Base-by-base conservation (phyloP, 1,140 invertebrate species). In the Philaenus spumarius region DNA sequence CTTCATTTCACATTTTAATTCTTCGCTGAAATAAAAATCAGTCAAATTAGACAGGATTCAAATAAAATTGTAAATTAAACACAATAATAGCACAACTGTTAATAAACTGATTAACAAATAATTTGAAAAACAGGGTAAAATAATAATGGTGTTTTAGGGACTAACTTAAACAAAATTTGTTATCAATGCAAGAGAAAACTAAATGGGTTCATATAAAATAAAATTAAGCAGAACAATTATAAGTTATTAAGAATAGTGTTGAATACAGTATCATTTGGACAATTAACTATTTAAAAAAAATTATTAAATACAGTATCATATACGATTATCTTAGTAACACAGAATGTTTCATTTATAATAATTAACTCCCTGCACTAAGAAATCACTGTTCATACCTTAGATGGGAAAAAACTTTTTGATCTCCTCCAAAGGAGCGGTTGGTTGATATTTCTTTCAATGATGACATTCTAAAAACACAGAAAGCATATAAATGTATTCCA, bases 1-100 rank as follows among this genome's bases (percentile, higher is more conserved):
- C 67, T 92, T 95, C 89, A 96, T 97, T 53, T 82, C 80, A 72
- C 94, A 97, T 72, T 87, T 83, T 52, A 96, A 71, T 67, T 86
- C 82, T 54, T 75, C 72, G 55, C 94, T 88, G 64, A 43, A 75
- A 76, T 59, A 62, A 64, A 66, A n/a, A n/a, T n/a, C n/a, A n/a
- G n/a, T n/a, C n/a, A n/a, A n/a, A n/a, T n/a, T n/a, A n/a, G n/a
- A n/a, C n/a, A n/a, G n/a, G n/a, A n/a, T n/a, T n/a, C n/a, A n/a
- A n/a, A n/a, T n/a, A n/a, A 26, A 14, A 2, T 47, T 3, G 24
- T 1, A 30, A 26, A 14, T 19, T 14, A 5, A 19, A 5, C 2
- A 42, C 12, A 5, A 42, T 14, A 42, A 42, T 5, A 5, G 2
- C 30, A 24, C 24, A 34, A 14, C 7, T 2, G 24, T 2, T 15